phyloP scores from a whole-genome alignment of 2,888 invertebrate species.

The Erpobdella octoculata region DNA sequence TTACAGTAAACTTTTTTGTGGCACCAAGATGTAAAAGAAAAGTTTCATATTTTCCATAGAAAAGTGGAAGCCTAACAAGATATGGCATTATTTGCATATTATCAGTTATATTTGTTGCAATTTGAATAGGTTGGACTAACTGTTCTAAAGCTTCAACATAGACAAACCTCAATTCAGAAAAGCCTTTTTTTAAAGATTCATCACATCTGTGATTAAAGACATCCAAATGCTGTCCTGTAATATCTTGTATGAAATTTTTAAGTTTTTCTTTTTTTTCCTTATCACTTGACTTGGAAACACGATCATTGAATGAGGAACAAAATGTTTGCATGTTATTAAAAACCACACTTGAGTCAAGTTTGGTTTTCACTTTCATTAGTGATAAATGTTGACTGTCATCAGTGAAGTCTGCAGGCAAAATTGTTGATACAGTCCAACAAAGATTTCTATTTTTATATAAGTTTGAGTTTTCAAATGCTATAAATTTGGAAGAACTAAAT shows the following conservation, averaged over 20 bases:
- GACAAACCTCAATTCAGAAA: neutral
- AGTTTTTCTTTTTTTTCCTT: neutral
- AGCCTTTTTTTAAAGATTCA: neutral
- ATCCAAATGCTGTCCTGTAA: neutral
- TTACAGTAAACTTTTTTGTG: neutral
- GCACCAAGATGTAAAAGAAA: neutral
- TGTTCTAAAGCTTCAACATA: neutral
- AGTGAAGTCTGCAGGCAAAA: slow-evolving; percentile 9
- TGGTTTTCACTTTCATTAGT: too few relatives aligned
- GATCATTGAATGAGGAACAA: neutral
- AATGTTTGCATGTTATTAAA: neutral
- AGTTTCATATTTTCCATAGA: neutral
- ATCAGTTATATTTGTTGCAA: neutral
- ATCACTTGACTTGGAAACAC: neutral
- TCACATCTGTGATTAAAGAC: neutral
- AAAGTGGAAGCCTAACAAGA: neutral
- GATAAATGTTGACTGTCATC: too few relatives aligned
- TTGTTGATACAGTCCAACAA: neutral
- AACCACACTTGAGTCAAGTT: neutral
- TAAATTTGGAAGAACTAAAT: neutral
- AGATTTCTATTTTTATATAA: neutral
- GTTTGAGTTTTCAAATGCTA: neutral
- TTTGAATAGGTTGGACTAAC: neutral
- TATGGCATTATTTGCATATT: neutral
- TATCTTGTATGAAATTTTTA: neutral